These are phyloP conservation scores for Tetraodon nigroviridis DNA, from an alignment of 2,113 vertebrate genomes.

Conservation along the genomic window DNA sequence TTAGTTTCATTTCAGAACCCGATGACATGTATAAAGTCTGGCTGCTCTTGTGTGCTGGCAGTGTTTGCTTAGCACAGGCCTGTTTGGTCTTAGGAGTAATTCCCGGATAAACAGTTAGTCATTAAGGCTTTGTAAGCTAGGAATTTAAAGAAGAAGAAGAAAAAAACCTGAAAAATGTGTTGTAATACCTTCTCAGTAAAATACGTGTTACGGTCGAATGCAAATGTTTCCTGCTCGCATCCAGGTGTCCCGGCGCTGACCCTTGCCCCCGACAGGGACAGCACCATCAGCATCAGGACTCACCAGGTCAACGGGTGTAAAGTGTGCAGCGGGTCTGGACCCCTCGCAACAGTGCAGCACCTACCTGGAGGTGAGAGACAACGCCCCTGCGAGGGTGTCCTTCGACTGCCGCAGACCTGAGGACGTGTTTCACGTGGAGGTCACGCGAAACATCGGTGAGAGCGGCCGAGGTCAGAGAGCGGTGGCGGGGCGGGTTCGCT, in stretches of 20 bases:
- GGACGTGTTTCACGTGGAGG: constrained; percentile 56
- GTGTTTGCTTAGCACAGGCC: constrained; percentile 19
- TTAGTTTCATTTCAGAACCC: too few species aligned
- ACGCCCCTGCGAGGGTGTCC: constrained; percentile 13
- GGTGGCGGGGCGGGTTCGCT: background rate
- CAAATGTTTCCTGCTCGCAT: background rate
- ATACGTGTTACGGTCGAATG: background rate
- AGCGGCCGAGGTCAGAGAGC: background rate
- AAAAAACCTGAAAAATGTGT: too few species aligned
- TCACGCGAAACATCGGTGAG: constrained; percentile 55
- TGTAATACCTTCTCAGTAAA: background rate
- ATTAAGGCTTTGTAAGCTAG: background rate
- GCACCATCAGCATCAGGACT: constrained; percentile 44
- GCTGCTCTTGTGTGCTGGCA: background rate
- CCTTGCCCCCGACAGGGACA: constrained; percentile 31
- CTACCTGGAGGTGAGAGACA: constrained; percentile 9
- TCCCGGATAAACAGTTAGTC: background rate
- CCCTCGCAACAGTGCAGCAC: constrained; percentile 6
- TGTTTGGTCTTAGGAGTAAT: constrained; percentile 30
- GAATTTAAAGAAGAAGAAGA: too few species aligned
- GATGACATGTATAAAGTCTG: background rate
- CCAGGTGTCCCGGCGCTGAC: constrained; percentile 36
- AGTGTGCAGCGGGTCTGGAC: constrained; percentile 36
- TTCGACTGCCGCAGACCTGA: constrained; percentile 60
- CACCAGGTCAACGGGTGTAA: constrained; percentile 35